These are phyloP conservation scores for Heliconius charithonia DNA, from an alignment of 2,888 invertebrate species.

Conservation along the genomic window DNA sequence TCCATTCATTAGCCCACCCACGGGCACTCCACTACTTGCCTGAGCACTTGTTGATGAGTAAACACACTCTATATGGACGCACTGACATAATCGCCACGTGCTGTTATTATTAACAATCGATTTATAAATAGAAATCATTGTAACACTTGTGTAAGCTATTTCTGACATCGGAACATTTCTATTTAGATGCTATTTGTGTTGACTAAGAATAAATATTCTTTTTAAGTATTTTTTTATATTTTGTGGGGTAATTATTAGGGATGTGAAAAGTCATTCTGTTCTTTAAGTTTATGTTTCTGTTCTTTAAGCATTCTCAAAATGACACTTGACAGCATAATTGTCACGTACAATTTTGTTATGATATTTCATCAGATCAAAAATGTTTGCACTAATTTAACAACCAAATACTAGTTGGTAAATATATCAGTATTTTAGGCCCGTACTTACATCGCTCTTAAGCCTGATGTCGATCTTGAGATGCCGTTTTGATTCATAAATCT, in stretches of 20 bases:
- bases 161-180: not conserved
- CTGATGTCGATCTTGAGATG: too few relatives aligned
- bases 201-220: not conserved
- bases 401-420: too few relatives aligned
- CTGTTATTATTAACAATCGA: constrained; percentile 29
- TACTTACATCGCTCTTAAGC: too few relatives aligned
- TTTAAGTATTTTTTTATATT: not conserved
- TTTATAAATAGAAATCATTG: constrained; percentile 8
- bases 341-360: too few relatives aligned
- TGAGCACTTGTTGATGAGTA: constrained; percentile 26
- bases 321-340: not conserved
- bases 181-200: not conserved
- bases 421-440: too few relatives aligned
- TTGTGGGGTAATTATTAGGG: not conserved
- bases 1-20: constrained; percentile 39
- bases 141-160: not conserved
- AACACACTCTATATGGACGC: constrained; percentile 52
- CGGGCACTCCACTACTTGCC: constrained; percentile 5
- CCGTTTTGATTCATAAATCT: too few relatives aligned
- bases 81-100: constrained; percentile 55
- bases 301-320: not conserved
- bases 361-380: too few relatives aligned
- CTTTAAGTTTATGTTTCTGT: not conserved
- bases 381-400: too few relatives aligned
- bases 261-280: not conserved